These are phyloP conservation scores for Onychostruthus taczanowskii DNA, from an alignment of 2,113 vertebrate species.

Conservation along the genomic window DNA sequence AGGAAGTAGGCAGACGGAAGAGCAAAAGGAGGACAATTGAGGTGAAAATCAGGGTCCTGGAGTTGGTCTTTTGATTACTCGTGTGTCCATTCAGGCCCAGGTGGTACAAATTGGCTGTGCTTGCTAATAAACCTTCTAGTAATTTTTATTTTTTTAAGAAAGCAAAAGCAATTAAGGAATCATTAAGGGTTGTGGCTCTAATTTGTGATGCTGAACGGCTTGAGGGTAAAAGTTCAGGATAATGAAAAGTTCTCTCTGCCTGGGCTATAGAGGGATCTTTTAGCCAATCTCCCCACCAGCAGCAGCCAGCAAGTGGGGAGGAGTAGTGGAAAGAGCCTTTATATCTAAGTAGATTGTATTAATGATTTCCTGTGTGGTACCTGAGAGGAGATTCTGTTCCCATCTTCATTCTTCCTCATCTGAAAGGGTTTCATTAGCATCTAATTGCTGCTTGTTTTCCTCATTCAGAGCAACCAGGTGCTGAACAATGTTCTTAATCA, in stretches of 20 bases:
- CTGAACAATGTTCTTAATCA: background rate
- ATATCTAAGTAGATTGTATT: background rate
- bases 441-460: constrained; percentile 39
- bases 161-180: background rate
- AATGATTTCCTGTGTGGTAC: background rate
- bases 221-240: background rate
- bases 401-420: background rate
- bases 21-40: background rate
- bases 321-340: background rate
- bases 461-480: constrained; percentile 28
- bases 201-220: background rate
- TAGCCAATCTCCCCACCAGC: background rate
- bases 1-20: background rate
- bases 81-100: background rate
- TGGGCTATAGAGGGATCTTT: background rate
- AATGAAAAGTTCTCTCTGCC: background rate
- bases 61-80: background rate
- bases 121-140: background rate
- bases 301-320: background rate
- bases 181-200: background rate
- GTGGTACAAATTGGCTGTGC: background rate
- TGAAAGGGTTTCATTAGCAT: background rate
- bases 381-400: background rate
- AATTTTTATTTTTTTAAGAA: background rate
- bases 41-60: background rate